Conservation (phyloP, 2,797 vertebrate genomes). For the Danio choprae region DNA sequence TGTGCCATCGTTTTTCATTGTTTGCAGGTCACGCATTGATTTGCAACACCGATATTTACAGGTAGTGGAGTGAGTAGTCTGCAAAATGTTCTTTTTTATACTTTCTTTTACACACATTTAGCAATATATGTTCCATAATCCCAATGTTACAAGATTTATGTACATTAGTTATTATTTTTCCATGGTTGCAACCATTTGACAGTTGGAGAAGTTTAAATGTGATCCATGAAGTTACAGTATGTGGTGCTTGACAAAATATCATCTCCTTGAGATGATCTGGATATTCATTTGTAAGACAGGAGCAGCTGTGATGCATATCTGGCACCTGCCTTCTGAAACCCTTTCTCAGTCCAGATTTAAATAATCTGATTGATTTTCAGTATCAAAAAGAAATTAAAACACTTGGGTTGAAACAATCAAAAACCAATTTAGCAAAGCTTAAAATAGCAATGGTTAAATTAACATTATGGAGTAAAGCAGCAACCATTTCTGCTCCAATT, state of each 20-base stretch:
- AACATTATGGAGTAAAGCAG: too few species aligned
- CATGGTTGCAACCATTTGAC: too few species aligned
- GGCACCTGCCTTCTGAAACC: slow-evolving; percentile 10
- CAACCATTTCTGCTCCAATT: too few species aligned
- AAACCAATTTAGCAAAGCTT: too few species aligned
- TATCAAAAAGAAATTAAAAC: background rate
- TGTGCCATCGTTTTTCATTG: slow-evolving; percentile 99
- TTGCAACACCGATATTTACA: slow-evolving; percentile 96
- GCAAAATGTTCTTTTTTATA: too few species aligned
- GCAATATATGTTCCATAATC: too few species aligned
- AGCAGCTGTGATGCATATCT: background rate
- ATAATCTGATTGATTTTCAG: background rate
- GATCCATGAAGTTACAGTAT: too few species aligned
- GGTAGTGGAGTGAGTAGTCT: slow-evolving; percentile 73
- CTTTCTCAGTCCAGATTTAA: slow-evolving; percentile 3
- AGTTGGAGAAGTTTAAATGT: too few species aligned
- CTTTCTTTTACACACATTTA: too few species aligned
- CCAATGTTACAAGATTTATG: too few species aligned
- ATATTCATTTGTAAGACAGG: slow-evolving; percentile 40
- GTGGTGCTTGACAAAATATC: background rate
- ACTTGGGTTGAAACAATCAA: background rate
- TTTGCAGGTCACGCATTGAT: slow-evolving; percentile 87
- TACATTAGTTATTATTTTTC: too few species aligned
- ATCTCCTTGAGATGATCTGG: slow-evolving; percentile 43
- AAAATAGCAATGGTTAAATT: too few species aligned